These are phyloP conservation scores for Conops quadrifasciatus DNA, from an alignment of 2,888 invertebrate species.

Conservation along the genomic window DNA sequence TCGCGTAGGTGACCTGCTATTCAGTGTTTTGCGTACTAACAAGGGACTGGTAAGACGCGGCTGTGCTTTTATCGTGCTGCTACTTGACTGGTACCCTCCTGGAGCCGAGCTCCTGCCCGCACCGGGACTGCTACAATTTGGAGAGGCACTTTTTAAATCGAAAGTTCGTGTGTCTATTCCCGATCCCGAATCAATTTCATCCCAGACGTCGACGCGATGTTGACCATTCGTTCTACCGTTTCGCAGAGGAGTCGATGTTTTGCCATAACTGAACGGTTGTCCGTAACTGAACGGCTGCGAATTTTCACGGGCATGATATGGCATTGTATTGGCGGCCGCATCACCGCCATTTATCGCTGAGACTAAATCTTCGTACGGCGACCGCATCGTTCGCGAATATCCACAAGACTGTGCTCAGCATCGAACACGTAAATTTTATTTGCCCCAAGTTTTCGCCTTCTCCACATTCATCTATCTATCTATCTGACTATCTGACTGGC, in stretches of 20 bases:
- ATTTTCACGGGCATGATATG: conserved; percentile 91
- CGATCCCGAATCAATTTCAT: conserved; percentile 24
- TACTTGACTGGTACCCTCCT: conserved; percentile 41
- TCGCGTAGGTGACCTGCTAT: conserved; percentile 45
- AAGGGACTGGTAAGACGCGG: conserved; percentile 84
- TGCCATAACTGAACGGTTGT: conserved; percentile 65
- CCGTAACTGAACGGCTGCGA: conserved; percentile 91
- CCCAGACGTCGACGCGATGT: conserved; percentile 25
- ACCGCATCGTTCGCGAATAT: conserved; percentile 65
- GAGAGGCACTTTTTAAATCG: conserved; percentile 10
- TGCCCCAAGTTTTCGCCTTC: conserved; percentile 29
- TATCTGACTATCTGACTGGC: neutral
- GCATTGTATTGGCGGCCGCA: conserved; percentile 68
- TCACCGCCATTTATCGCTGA: conserved; percentile 50
- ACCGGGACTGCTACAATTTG: neutral
- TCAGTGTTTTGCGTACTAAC: conserved; percentile 79
- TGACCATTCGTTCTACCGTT: conserved; percentile 39
- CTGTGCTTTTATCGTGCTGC: conserved; percentile 73
- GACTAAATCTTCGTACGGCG: conserved; percentile 60
- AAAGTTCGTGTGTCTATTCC: neutral
- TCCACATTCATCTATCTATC: conserved; percentile 10
- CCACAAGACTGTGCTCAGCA: conserved; percentile 59
- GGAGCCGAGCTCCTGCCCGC: neutral
- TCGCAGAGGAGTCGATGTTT: conserved; percentile 55
- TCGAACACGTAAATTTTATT: conserved; percentile 42